These are phyloP conservation scores for Cheumatopsyche charites DNA, from an alignment of 1,140 invertebrate genomes.

Conservation along the genomic window DNA sequence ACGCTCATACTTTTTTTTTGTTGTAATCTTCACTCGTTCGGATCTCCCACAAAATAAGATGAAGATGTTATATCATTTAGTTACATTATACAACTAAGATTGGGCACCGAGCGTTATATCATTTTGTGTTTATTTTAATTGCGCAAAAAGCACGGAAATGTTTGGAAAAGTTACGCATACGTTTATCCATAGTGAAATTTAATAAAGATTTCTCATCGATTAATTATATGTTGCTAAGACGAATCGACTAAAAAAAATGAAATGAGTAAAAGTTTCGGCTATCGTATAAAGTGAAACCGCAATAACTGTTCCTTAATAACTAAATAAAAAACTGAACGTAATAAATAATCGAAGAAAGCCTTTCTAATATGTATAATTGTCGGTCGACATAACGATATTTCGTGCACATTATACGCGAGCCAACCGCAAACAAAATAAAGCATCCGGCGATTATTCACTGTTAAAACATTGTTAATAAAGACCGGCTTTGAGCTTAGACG, in stretches of 20 bases:
- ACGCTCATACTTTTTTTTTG: background rate
- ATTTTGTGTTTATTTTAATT: too few species aligned
- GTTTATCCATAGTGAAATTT: too few species aligned
- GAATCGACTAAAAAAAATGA: too few species aligned
- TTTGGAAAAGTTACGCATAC: too few species aligned
- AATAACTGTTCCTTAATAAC: background rate
- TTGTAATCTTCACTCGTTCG: background rate
- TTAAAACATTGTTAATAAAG: slow-evolving; percentile 8
- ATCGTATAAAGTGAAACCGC: background rate
- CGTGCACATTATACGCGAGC: background rate
- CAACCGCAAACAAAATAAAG: background rate
- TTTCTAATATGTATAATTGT: slow-evolving; percentile 5
- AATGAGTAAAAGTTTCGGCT: too few species aligned
- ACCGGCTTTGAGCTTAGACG: background rate
- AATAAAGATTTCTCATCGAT: too few species aligned
- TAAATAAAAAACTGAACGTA: background rate
- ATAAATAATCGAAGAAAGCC: slow-evolving; percentile 16
- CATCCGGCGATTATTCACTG: slow-evolving; percentile 1
- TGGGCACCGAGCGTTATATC: too few species aligned
- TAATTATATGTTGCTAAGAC: too few species aligned
- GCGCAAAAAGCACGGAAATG: too few species aligned
- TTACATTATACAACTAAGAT: background rate
- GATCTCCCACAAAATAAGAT: background rate
- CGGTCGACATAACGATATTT: background rate
- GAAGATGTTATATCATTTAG: slow-evolving; percentile 4